Evolutionary conservation across 1,140 invertebrate species (phyloP).

Genomic region (Hypsibius dujardini): DNA sequence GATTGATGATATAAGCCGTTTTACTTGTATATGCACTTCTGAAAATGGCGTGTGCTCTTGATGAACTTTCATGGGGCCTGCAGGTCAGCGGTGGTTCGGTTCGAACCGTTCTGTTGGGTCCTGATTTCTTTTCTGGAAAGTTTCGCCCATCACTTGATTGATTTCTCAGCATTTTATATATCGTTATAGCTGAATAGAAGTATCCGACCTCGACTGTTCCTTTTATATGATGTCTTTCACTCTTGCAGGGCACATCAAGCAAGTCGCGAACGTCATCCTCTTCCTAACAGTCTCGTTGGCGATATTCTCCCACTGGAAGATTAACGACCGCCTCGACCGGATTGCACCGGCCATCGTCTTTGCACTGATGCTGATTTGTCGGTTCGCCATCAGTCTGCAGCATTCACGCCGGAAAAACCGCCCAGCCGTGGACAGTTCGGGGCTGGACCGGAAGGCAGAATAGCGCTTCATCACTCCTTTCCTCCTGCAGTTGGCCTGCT

Average conservation of each 20-base stretch:
- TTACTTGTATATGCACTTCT: no score
- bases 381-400: conserved; percentile 3
- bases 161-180: no score
- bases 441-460: not conserved
- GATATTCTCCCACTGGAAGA: conserved; percentile 12
- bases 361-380: conserved; percentile 13
- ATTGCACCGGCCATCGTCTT: conserved; percentile 14
- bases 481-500: not conserved
- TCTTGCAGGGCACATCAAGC: conserved; percentile 1
- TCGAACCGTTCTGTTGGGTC: no score
- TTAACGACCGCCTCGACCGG: conserved; percentile 10
- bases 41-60: no score
- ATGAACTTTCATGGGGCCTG: no score
- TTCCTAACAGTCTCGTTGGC: conserved; percentile 12
- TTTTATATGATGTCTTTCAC: no score
- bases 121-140: not conserved
- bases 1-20: no score
- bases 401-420: not conserved
- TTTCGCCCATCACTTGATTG: not conserved
- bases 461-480: not conserved
- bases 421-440: not conserved
- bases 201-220: no score
- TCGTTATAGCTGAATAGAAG: no score
- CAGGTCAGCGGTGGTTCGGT: no score
- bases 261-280: not conserved